Base-by-base conservation (phyloP, 2,113 vertebrate genomes). In the Xenopus tropicalis region DNA sequence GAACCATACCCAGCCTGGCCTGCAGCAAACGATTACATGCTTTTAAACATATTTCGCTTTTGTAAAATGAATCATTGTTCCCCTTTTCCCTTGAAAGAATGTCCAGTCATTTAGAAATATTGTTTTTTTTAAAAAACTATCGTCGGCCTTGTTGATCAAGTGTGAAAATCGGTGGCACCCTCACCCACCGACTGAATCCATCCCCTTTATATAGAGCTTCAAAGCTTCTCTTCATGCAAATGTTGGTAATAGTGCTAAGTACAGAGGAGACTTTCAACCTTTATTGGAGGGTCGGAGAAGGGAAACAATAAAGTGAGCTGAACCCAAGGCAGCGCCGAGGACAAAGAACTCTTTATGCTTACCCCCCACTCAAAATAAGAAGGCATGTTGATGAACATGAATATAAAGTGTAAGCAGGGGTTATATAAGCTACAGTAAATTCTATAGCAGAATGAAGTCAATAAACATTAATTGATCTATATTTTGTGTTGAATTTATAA, bases 1-100 rank as follows among this genome's bases (percentile, higher is more conserved):
- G 89, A 92, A 93, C 87, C 91, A 93, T 80, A 84, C 83, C 79
- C 46, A 78, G 80, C 80, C 83, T 85, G 84, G 87, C 87, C 88
- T 87, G 84, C 80, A 89, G 88, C 85, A 77, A 88, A 79, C 83
- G 81, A 81, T 78, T 80, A 83, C 83, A 80, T 70, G 85, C 87
- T 90, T 90, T 89, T 85, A 86, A 88, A 86, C 84, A 78, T 84
- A 86, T 86, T 86, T 84, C 80, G 82, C 81, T 78, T 85, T 88
- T 80, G 79, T 54, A 69, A 86, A 69, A 87, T 85, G 82, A 81
- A 79, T 82, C 80, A 83, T 89, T 87, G 72, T 75, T 85, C 78
- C 84, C 74, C 82, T 83, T 82, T 84, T 54, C 17, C n/a, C 17
- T 54, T 71, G 82, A 80, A 77, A 81, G 76, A 83, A 83, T 77